These are phyloP conservation scores for Strix aluco DNA, from an alignment of 2,113 vertebrate species.

Conservation along the genomic window DNA sequence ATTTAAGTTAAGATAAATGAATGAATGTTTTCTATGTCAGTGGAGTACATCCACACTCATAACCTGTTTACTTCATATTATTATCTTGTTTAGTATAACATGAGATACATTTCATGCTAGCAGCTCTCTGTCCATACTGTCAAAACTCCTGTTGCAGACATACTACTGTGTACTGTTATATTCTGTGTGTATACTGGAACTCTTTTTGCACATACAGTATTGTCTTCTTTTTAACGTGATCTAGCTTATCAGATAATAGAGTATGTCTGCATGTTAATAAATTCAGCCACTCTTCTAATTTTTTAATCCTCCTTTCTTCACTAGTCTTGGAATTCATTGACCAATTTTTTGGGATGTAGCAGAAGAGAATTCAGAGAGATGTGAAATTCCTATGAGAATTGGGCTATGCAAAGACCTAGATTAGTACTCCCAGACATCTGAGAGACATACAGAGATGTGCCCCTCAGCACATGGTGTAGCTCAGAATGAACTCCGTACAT, in stretches of 20 bases:
- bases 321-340: not conserved
- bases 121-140: not conserved
- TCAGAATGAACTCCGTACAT: not conserved
- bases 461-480: not conserved
- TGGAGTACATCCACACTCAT: not conserved
- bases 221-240: not conserved
- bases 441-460: not conserved
- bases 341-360: accelerated
- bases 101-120: not conserved
- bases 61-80: not conserved
- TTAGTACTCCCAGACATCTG: not conserved
- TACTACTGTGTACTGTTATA: not conserved
- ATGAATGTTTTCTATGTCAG: not conserved
- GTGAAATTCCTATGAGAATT: not conserved
- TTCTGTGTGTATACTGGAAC: not conserved
- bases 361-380: not conserved
- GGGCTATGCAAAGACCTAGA: not conserved
- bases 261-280: not conserved
- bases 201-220: not conserved
- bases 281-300: not conserved
- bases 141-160: not conserved
- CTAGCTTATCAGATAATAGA: not conserved
- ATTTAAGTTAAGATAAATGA: not conserved
- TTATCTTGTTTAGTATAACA: not conserved
- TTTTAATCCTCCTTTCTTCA: not conserved